These are phyloP conservation scores for Plutella xylostella DNA, from an alignment of 2,888 invertebrate species.

Conservation along the genomic window DNA sequence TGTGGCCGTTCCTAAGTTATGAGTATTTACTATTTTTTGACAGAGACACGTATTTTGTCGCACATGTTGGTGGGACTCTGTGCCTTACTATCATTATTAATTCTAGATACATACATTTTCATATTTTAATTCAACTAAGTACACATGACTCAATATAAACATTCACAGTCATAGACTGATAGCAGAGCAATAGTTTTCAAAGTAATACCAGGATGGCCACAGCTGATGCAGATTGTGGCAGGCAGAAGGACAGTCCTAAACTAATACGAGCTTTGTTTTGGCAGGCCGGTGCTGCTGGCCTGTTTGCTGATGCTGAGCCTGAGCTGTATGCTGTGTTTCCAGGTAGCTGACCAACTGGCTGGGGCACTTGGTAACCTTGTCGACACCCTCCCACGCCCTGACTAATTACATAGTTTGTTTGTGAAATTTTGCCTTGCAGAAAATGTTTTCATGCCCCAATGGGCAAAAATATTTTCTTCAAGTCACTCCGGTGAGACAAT, in stretches of 20 bases:
- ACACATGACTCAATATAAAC: not conserved
- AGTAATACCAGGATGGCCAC: not conserved
- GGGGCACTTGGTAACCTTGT: conserved; percentile 44
- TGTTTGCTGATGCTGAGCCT: conserved; percentile 56
- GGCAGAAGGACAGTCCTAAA: conserved; percentile 28
- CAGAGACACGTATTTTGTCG: conserved; percentile 38
- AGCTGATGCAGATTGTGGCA: conserved; percentile 23
- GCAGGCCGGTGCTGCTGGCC: conserved; percentile 69
- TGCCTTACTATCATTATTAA: no score
- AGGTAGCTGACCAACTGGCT: conserved; percentile 44
- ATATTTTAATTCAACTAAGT: not conserved
- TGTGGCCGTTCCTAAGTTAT: conserved; percentile 66
- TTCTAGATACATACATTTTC: no score
- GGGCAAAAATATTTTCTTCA: not conserved
- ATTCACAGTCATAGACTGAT: not conserved
- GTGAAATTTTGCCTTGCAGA: no score
- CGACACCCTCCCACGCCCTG: conserved; percentile 43
- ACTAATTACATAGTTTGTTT: no score
- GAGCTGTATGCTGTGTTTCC: conserved; percentile 36
- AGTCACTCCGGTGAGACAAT: not conserved
- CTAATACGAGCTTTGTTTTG: conserved; percentile 63
- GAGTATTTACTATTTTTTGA: conserved; percentile 65
- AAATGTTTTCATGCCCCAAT: not conserved
- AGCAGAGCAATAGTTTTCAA: not conserved
- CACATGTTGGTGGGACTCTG: not conserved